phyloP scores from a whole-genome alignment of 1,140 invertebrate genomes.

The Plectrocnemia conspersa region DNA sequence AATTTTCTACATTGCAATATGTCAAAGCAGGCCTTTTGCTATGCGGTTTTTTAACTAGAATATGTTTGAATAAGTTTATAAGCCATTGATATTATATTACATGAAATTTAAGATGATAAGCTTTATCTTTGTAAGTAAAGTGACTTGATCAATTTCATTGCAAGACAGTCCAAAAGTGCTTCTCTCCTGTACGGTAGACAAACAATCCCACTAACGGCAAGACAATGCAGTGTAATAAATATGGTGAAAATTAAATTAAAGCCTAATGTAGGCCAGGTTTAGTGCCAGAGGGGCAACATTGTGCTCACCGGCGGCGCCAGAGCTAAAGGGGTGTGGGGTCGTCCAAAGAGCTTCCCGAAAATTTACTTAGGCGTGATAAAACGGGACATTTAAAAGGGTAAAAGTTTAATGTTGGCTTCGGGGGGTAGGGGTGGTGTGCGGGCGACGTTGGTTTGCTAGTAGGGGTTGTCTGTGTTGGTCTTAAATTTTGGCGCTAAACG shows the following conservation, averaged over 20 bases:
- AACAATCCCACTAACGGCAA: constrained; percentile 25
- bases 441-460: not conserved
- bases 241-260: constrained; percentile 33
- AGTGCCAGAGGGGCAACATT: constrained; percentile 9
- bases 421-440: not conserved
- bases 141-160: too few relatives aligned
- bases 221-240: constrained; percentile 35
- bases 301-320: constrained; percentile 6
- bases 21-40: too few relatives aligned
- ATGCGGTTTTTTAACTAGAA: too few relatives aligned
- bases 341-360: constrained; percentile 7
- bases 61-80: too few relatives aligned
- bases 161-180: too few relatives aligned
- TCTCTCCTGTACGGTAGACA: too few relatives aligned
- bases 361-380: constrained; percentile 29
- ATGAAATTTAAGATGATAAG: too few relatives aligned
- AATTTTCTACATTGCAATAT: too few relatives aligned
- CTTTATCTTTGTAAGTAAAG: too few relatives aligned
- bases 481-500: constrained; percentile 15
- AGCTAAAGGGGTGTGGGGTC: not conserved
- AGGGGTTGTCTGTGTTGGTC: not conserved
- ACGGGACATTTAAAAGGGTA: constrained; percentile 31
- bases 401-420: constrained; percentile 26
- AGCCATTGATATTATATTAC: too few relatives aligned
- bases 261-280: constrained; percentile 31